Evolutionary conservation across 2,797 vertebrate species (phyloP).

Genomic region (Coilia nasus): DNA sequence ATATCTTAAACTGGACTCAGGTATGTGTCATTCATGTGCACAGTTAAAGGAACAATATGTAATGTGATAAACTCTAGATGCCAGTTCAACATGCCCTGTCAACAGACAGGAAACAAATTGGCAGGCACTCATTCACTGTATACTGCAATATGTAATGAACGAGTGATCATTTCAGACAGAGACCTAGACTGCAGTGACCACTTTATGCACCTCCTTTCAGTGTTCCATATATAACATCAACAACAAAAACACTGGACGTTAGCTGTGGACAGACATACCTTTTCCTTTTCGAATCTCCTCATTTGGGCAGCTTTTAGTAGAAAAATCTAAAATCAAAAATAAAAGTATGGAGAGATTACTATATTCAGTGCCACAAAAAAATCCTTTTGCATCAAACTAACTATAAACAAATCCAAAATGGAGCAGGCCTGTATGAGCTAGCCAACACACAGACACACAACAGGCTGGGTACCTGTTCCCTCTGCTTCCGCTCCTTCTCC

Average conservation of each 20-base stretch:
- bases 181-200: no score
- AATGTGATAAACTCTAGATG: no score
- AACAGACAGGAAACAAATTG: no score
- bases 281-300: conserved; percentile 90
- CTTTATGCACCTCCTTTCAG: no score
- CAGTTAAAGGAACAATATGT: neutral
- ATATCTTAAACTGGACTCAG: neutral
- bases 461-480: conserved; percentile 81
- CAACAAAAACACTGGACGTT: neutral
- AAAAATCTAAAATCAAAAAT: conserved; percentile 73
- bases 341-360: conserved; percentile 18
- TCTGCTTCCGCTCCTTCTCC: conserved; percentile 88
- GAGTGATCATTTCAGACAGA: no score
- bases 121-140: no score
- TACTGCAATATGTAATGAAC: no score
- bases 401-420: no score
- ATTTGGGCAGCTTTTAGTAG: conserved; percentile 87
- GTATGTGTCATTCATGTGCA: neutral
- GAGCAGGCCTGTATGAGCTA: no score
- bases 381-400: neutral
- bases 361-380: neutral
- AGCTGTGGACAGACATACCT: conserved; percentile 71
- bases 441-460: neutral
- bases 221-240: neutral
- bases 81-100: no score